Evolutionary conservation across 2,797 vertebrate genomes (phyloP).

Genomic region (Sphenodon punctatus): DNA sequence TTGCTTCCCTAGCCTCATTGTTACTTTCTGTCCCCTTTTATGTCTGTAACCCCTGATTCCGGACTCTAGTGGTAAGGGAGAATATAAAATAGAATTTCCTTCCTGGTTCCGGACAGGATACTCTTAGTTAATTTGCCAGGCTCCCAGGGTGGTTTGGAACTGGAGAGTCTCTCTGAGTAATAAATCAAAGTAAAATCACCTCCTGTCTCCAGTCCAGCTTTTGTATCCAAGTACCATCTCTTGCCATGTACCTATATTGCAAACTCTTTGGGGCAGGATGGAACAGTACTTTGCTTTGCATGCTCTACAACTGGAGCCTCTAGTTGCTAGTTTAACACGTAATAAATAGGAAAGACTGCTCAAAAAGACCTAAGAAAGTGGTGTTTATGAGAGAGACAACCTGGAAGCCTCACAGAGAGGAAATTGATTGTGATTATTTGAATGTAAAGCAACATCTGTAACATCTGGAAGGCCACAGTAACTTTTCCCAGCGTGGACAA

Average conservation of each 20-base stretch:
- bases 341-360: not conserved
- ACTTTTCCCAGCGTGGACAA: not conserved
- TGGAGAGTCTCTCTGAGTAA: too few relatives aligned
- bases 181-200: too few relatives aligned
- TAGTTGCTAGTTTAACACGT: not conserved
- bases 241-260: not conserved
- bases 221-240: too few relatives aligned
- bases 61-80: too few relatives aligned
- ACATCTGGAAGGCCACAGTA: slow-evolving; percentile 2
- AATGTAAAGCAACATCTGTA: not conserved
- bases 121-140: too few relatives aligned
- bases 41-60: too few relatives aligned
- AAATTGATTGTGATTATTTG: not conserved
- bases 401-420: not conserved
- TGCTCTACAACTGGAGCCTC: not conserved
- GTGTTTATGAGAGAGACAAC: not conserved
- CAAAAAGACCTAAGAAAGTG: not conserved
- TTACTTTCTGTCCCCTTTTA: too few relatives aligned
- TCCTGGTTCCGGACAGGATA: not conserved
- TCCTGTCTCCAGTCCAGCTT: too few relatives aligned
- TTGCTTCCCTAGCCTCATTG: too few relatives aligned
- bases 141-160: not conserved
- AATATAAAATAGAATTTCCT: too few relatives aligned
- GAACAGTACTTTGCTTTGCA: not conserved
- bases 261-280: not conserved